Conservation (phyloP, 2,113 vertebrate genomes). For the Callopanchax toddi region DNA sequence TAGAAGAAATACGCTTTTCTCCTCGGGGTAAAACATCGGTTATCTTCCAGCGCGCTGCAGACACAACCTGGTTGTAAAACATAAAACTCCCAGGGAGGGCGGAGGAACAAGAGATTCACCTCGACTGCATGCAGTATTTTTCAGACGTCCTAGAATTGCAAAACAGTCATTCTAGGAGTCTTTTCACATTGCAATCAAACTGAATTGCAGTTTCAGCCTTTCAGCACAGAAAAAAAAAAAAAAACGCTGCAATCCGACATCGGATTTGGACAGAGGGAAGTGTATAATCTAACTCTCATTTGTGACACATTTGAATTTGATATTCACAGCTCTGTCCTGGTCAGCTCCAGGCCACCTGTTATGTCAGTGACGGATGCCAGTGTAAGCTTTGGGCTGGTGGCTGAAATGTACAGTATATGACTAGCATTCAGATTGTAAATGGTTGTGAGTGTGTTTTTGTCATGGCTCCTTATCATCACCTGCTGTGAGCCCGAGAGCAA, state of each 20-base stretch:
- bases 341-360: slow-evolving; percentile 78
- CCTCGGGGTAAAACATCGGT: slow-evolving; percentile 45
- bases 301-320: slow-evolving; percentile 74
- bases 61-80: slow-evolving; percentile 41
- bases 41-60: slow-evolving; percentile 53
- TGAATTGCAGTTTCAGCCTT: slow-evolving; percentile 51
- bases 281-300: slow-evolving; percentile 67
- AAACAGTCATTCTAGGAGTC: slow-evolving; percentile 42
- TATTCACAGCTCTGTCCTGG: slow-evolving; percentile 72
- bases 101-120: slow-evolving; percentile 40
- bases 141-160: slow-evolving; percentile 55
- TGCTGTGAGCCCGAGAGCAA: slow-evolving; percentile 45
- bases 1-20: slow-evolving; percentile 53
- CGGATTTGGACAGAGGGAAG: slow-evolving; percentile 47
- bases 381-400: slow-evolving; percentile 39
- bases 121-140: slow-evolving; percentile 54
- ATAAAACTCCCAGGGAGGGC: slow-evolving; percentile 47
- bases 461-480: slow-evolving; percentile 69
- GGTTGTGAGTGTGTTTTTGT: slow-evolving; percentile 66
- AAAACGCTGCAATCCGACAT: slow-evolving; percentile 15
- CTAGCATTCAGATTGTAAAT: slow-evolving; percentile 59
- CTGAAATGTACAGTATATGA: slow-evolving; percentile 64
- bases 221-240: slow-evolving; percentile 14
- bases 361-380: slow-evolving; percentile 68
- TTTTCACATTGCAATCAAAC: slow-evolving; percentile 56